Base-by-base conservation (phyloP, 2,888 invertebrate species). In the Eupithecia dodoneata region DNA sequence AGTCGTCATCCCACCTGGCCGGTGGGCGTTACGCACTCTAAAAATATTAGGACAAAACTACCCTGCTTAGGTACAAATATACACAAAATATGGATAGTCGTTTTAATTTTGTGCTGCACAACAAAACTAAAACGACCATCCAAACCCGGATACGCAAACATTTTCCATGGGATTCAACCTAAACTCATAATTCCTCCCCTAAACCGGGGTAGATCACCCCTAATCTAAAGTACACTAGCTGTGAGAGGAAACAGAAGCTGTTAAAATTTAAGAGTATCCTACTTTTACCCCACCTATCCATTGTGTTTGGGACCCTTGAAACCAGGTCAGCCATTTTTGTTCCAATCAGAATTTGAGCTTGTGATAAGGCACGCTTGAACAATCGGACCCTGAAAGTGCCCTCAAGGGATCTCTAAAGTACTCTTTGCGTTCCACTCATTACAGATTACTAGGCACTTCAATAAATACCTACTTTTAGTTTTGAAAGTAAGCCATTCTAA, bases 311-410 rank as follows among this genome's bases (percentile, higher is more conserved):
- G 66, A 77, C 83, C 81, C 81, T 81, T 77, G 78, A 79, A 80
- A 83, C 83, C 83, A 81, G 76, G 82, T 84, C 81, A 82, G 82
- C 83, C 85, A 86, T 86, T 90, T 88, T 88, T 86, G 79, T 79
- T 81, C 82, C 86, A 90, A 92, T 91, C 87, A 88, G 84, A 86
- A 82, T 84, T 87, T 83, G 83, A 83, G 81, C 81, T 85, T 81
- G 63, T 83, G 91, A 92, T 92, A 91, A 89, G 87, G 87, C 92
- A 92, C 92, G 92, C 82, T 80, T 80, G 78, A 80, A 79, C 87
- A 84, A 87, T 91, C 83, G 74, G 76, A 78, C 79, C 83, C 83
- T 84, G 84, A 88, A 79, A 87, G 84, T 55, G 74, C 83, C 81
- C 84, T 84, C 82, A 79, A 79, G 77, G 76, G 78, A 73, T 76